phyloP scores from a whole-genome alignment of 2,113 vertebrate genomes.

The Hemiscyllium ocellatum region DNA sequence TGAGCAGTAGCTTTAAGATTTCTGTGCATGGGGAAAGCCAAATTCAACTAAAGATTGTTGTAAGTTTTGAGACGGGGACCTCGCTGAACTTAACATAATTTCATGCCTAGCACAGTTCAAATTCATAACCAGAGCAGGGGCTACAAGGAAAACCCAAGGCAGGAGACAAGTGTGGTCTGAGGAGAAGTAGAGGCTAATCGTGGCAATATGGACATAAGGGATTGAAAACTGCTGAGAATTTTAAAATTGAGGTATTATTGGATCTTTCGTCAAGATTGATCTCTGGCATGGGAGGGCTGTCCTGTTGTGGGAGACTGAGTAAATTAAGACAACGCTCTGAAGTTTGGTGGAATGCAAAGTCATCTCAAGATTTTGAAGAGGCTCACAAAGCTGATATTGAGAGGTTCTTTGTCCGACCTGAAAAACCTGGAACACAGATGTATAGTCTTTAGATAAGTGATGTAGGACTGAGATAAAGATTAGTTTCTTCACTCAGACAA shows the following conservation, averaged over 20 bases:
- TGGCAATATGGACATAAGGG: background rate
- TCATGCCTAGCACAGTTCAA: background rate
- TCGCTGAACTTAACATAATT: background rate
- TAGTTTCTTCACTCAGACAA: background rate
- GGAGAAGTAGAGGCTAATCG: background rate
- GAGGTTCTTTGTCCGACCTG: background rate
- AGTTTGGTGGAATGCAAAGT: background rate
- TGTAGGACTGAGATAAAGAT: background rate
- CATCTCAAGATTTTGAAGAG: background rate
- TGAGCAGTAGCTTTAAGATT: background rate
- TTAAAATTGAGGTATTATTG: too few relatives aligned
- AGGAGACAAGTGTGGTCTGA: background rate
- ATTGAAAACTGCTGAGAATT: background rate
- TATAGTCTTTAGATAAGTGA: background rate
- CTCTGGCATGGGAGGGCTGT: too few relatives aligned
- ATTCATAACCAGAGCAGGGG: background rate
- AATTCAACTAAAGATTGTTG: background rate
- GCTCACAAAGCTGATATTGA: background rate
- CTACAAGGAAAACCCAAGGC: background rate
- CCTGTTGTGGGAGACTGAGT: too few relatives aligned
- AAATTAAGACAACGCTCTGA: too few relatives aligned
- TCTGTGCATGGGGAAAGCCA: background rate
- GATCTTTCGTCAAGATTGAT: too few relatives aligned
- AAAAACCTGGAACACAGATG: background rate
- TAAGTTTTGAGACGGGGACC: background rate